phyloP scores from a whole-genome alignment of 1,140 invertebrate genomes.

The Tetragnatha versicolor region DNA sequence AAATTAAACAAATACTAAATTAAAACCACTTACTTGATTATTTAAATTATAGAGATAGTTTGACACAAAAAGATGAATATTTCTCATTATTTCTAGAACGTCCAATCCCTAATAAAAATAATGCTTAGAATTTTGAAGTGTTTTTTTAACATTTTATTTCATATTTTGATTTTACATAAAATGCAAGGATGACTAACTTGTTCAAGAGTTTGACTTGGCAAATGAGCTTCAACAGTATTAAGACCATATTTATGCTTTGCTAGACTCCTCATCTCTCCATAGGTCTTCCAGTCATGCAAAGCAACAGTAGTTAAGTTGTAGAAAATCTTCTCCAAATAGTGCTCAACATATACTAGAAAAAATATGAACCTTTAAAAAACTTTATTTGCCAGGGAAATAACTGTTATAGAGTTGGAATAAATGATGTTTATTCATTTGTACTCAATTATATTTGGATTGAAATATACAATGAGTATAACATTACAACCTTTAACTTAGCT shows the following conservation, averaged over 20 bases:
- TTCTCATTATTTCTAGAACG: constrained; percentile 96
- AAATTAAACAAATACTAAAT: too few species aligned
- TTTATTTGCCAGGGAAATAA: background rate
- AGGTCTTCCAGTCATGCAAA: constrained; percentile 96
- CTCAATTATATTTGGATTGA: background rate
- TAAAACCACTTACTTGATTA: constrained; percentile 74
- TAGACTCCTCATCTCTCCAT: constrained; percentile 93
- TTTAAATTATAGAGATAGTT: constrained; percentile 96
- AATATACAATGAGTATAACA: too few species aligned
- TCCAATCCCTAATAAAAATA: constrained; percentile 80
- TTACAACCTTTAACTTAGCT: too few species aligned
- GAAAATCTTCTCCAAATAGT: constrained; percentile 93
- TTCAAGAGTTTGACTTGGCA: constrained; percentile 96
- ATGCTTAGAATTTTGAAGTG: too few species aligned
- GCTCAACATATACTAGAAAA: constrained; percentile 75
- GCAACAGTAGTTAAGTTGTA: constrained; percentile 98
- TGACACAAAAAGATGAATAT: constrained; percentile 94
- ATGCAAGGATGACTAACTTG: constrained; percentile 69
- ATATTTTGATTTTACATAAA: background rate
- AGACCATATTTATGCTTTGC: constrained; percentile 86
- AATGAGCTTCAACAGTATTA: constrained; percentile 83
- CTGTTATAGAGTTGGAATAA: background rate
- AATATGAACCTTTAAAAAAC: background rate
- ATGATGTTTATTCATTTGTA: background rate
- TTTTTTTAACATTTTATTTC: too few species aligned